These are phyloP conservation scores for Drosophila setosimentum DNA, from an alignment of 2,888 invertebrate species.

Conservation along the genomic window DNA sequence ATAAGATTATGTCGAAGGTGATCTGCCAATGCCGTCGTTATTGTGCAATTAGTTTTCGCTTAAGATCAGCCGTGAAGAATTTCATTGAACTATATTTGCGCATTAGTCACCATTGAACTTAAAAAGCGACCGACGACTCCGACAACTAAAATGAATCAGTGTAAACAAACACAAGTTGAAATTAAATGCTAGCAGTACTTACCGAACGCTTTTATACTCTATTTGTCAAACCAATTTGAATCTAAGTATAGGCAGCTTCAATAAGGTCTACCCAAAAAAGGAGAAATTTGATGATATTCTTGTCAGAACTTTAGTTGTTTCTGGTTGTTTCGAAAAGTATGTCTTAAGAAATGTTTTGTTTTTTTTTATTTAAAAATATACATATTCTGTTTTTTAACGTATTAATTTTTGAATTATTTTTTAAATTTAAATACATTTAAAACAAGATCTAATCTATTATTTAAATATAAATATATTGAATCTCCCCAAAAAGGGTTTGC, in stretches of 20 bases:
- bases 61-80: conserved; percentile 41
- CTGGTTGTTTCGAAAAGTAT: neutral
- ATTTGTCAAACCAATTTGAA: neutral
- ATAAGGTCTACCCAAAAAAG: neutral
- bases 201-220: conserved; percentile 27
- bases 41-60: conserved; percentile 5
- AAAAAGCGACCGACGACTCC: conserved; percentile 15
- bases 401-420: neutral
- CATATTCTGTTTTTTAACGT: neutral
- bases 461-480: neutral
- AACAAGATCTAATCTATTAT: neutral
- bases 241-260: too few relatives aligned
- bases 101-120: conserved; percentile 46
- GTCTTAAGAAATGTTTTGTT: neutral
- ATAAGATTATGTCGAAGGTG: neutral
- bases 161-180: conserved; percentile 28
- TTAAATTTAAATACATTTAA: neutral
- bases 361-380: neutral
- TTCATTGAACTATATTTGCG: conserved; percentile 23
- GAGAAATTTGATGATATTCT: neutral
- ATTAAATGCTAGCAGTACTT: neutral
- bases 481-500: neutral
- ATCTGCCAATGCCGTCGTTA: conserved; percentile 10
- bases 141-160: conserved; percentile 48
- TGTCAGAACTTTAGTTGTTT: neutral